Evolutionary conservation across 2,797 vertebrate species (phyloP), one percentile per base, ranked within the genome.

Genomic region (Rhynchonycteris naso): DNA sequence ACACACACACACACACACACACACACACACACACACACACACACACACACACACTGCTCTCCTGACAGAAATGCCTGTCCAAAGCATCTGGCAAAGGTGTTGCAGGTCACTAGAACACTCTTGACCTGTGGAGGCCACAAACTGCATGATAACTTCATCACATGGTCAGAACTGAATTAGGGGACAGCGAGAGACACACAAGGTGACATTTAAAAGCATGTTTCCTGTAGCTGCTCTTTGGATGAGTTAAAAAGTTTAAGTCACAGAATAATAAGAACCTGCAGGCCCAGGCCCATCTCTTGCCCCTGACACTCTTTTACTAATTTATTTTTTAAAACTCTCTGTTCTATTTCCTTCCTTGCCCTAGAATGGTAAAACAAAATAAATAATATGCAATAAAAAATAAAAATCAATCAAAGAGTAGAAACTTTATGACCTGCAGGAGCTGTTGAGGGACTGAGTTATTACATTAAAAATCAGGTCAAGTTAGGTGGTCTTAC

Each of bases 221-320:
- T 72, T 95, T 94, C 52, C 84, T 83, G 30, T 75, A 68, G 28
- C 38, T 94, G 68, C 81, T 95, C 80, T 97, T 94, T 54, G 52
- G 63, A 63, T 59, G 97, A 94, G 90, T 59, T 97, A 92, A 96
- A 97, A 94, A 97, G 95, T 97, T 97, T 96, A 98, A 98, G 98
- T 98, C 97, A 97, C 96, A 97, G 97, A 98, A 59, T 18, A 86
- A 90, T 56, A 95, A 95, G 69, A 97, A 96, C 97, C 91, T 90
- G 92, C 1, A 52, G 80, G 74, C 28, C 19, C 16, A 21, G 19
- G 28, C 1, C 30, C 33, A 88, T 33, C 26, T 91, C 24, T 4
- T 79, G 30, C 21, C 16, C 26, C 16, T 38, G 30, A 90, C 24
- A 10, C n/a, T 82, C 4, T 74, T 61, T 93, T 58, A 58, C 30